These are phyloP conservation scores for Physella acuta DNA, from an alignment of 1,140 invertebrate species.

Conservation along the genomic window DNA sequence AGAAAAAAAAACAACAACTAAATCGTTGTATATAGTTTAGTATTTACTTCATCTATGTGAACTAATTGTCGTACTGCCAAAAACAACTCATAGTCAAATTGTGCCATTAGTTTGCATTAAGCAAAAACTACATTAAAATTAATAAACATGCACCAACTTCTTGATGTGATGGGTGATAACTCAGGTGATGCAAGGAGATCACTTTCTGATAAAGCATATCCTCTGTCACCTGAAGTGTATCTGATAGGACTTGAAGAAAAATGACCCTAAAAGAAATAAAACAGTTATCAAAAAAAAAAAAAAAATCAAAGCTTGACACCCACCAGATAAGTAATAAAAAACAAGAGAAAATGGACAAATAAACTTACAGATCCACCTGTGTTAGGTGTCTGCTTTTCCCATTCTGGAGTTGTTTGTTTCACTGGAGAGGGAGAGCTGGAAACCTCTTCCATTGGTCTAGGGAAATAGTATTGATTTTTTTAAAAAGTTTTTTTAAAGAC, in stretches of 20 bases:
- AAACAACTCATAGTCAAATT: too few relatives aligned
- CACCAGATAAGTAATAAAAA: too few relatives aligned
- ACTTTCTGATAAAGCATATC: not conserved
- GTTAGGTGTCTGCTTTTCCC: constrained; percentile 8
- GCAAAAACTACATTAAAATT: too few relatives aligned
- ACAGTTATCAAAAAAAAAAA: not conserved
- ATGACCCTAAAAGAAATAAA: constrained; percentile 11
- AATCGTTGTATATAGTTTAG: too few relatives aligned
- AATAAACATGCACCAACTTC: too few relatives aligned
- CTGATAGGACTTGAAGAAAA: constrained; percentile 24
- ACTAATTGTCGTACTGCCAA: too few relatives aligned
- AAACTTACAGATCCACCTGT: constrained; percentile 9
- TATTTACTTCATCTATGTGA: too few relatives aligned
- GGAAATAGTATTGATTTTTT: not conserved
- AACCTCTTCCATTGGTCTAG: not conserved
- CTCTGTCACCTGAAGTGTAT: not conserved
- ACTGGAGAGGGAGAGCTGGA: not conserved
- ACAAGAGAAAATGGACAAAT: not conserved
- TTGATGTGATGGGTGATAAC: too few relatives aligned
- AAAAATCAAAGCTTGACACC: too few relatives aligned
- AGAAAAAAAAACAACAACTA: too few relatives aligned
- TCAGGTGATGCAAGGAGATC: constrained; percentile 21
- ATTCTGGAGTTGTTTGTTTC: constrained; percentile 18
- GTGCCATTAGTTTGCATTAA: too few relatives aligned
- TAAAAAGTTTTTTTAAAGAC: too few relatives aligned